Conservation (phyloP, 2,113 vertebrate genomes). For the Amphilophus citrinellus region DNA sequence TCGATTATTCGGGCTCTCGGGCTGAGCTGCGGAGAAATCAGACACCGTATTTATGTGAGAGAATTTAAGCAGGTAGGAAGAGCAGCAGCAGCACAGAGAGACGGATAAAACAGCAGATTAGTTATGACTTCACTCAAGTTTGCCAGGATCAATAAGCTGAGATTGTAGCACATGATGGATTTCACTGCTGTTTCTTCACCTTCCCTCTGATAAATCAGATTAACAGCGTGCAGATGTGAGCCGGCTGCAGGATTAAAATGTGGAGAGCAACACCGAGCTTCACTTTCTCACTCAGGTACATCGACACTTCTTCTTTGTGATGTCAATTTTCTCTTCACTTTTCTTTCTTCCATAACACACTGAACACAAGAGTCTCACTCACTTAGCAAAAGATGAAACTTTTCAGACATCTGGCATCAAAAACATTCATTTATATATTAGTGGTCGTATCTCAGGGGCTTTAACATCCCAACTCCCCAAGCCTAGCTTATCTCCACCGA, state of each 20-base stretch:
- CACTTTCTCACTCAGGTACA: neutral
- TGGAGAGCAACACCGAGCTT: neutral
- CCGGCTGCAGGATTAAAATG: neutral
- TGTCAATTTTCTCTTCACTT: neutral
- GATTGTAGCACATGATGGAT: slow-evolving; percentile 19
- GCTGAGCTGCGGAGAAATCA: neutral
- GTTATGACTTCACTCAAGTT: slow-evolving; percentile 16
- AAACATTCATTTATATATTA: neutral
- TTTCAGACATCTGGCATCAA: neutral
- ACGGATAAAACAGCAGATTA: slow-evolving; percentile 22
- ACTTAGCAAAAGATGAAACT: neutral
- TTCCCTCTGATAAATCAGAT: slow-evolving; percentile 23
- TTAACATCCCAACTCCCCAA: neutral
- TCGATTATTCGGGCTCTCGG: neutral
- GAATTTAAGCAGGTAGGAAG: neutral
- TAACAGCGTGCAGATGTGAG: slow-evolving; percentile 20
- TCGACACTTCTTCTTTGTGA: neutral
- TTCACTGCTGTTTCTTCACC: neutral
- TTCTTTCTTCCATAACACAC: no score
- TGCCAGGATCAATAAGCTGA: slow-evolving; percentile 16
- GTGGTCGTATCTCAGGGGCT: neutral
- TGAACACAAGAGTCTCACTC: rapidly evolving
- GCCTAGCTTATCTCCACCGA: neutral
- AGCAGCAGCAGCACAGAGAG: neutral
- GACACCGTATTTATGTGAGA: neutral